Percentiles rank a stretch among this genome's conserved stretches.
Evolutionary conservation across 2,113 vertebrate genomes (phyloP).

Genomic region (human (Homo sapiens)): DNA sequence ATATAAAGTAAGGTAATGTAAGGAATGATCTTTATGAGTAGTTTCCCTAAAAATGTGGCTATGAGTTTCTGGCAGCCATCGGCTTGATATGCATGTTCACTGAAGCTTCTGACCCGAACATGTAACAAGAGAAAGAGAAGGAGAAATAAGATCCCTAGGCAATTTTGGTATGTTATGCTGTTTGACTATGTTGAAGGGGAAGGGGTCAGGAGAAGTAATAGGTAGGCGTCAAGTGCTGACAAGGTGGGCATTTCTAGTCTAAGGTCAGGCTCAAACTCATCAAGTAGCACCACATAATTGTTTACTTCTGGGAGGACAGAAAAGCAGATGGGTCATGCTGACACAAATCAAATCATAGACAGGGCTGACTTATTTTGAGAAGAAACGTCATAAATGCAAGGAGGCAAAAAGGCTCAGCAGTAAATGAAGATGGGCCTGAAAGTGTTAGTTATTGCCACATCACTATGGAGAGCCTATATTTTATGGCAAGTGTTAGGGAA

Average conservation of each 20-base stretch:
- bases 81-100: background rate
- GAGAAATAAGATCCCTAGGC: background rate
- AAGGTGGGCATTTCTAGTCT: background rate
- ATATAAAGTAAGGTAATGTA: background rate
- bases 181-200: background rate
- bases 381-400: background rate
- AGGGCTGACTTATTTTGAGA: background rate
- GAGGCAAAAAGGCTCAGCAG: background rate
- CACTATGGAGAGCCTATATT: background rate
- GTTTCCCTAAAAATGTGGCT: background rate
- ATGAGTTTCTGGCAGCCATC: background rate
- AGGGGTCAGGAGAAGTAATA: background rate
- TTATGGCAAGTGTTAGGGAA: background rate
- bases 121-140: background rate
- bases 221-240: background rate
- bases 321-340: background rate
- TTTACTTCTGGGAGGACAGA: background rate
- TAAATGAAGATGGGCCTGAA: background rate
- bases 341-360: background rate
- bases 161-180: background rate
- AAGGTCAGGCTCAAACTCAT: background rate
- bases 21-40: background rate
- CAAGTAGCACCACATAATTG: background rate
- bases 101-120: background rate
- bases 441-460: background rate